Base-by-base conservation (phyloP, 2,797 vertebrate genomes). In the Crenichthys baileyi region DNA sequence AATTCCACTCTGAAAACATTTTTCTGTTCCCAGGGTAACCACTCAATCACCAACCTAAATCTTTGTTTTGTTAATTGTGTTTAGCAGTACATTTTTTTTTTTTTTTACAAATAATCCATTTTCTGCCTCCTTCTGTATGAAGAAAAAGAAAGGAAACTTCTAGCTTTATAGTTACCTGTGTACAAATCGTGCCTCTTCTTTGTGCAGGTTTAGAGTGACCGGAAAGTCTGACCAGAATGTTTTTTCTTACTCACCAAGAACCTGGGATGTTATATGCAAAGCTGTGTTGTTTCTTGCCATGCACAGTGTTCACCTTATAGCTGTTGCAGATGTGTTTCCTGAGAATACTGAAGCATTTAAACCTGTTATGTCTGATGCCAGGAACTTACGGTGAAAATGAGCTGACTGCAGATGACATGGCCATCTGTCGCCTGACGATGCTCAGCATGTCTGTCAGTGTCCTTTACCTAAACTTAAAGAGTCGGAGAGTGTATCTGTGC, bases 261-360 rank as follows among this genome's bases (percentile, higher is more conserved):
- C 65, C 73, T 50, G 44, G 65, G 81, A 55, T 79, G 79, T 82
- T 79, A 85, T 87, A 88, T 91, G 90, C 85, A 90, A 76, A 90
- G 71, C 85, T 76, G 83, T 76, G 41, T 44, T 75, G 60, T 70
- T 68, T 61, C 56, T 85, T 22, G 65, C 70, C 79, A 56, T 73
- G 77, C 56, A 77, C 78, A 75, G 79, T 26, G 56, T 51, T 61
- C 83, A 86, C 80, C 58, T 67, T 53, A 67, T 76, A 39, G 41
- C 56, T 79, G 72, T 72, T 71, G 79, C 79, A 85, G 81, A 82
- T 75, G 75, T 84, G 84, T 84, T 77, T 87, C 76, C 79, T 73
- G 48, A 80, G 55, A 85, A 78, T 73, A 78, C 78, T 71, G 63
- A 87, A 89, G 87, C 91, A 85, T 90, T 90, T 91, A 89, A 83